Conservation (phyloP, 2,888 invertebrate genomes). For the Rotaria socialis region DNA sequence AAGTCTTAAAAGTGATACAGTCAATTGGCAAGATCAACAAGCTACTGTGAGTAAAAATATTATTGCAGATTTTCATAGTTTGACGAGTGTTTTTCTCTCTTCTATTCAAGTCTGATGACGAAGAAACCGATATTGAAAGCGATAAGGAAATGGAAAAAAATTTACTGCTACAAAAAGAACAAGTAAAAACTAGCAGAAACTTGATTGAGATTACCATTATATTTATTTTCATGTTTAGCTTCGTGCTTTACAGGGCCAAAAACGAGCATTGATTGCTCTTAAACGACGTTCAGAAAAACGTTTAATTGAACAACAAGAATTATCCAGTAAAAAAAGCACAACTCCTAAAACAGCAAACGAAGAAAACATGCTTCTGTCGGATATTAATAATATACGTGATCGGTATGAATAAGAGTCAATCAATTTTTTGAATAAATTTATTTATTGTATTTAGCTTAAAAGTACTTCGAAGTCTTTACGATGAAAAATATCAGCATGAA, state of each 20-base stretch:
- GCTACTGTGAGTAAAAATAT: not conserved
- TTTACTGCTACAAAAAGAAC: slow-evolving; percentile 34
- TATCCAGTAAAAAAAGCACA: not conserved
- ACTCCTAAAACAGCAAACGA: not conserved
- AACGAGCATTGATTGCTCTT: slow-evolving; percentile 6
- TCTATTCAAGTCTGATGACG: not conserved
- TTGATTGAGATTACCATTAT: not conserved
- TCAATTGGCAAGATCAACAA: not conserved
- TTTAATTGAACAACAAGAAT: not conserved
- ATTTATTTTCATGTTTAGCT: not conserved
- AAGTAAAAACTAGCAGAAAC: not conserved
- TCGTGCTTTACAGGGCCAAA: slow-evolving; percentile 21
- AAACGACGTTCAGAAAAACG: slow-evolving; percentile 15
- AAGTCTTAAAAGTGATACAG: slow-evolving; percentile 9
- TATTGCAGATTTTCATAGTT: not conserved
- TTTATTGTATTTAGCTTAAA: not conserved
- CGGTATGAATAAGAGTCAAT: not conserved
- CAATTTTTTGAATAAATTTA: not conserved
- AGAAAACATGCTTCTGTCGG: not conserved
- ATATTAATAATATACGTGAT: slow-evolving; percentile 6
- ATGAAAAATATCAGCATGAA: not conserved
- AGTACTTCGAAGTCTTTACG: not conserved
- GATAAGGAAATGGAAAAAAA: slow-evolving; percentile 26
- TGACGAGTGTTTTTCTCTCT: not conserved
- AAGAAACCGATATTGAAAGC: not conserved